Conservation (phyloP, 1,140 invertebrate genomes). For the Yoshiicerus persimilis region DNA sequence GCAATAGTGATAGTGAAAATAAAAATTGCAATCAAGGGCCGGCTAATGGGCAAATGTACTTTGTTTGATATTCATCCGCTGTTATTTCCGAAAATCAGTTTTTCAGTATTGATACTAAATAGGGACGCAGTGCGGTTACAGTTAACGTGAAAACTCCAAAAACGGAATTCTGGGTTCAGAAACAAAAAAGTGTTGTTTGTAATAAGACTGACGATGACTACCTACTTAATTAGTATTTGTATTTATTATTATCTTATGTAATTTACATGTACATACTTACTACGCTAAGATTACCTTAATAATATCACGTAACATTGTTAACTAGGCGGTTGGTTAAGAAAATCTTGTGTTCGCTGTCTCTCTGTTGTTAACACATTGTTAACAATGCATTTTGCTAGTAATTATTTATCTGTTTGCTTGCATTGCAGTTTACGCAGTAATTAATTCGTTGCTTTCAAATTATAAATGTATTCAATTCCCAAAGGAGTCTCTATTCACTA, state of each 20-base stretch:
- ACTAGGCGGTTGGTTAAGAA: not conserved
- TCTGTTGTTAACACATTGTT: conserved; percentile 1
- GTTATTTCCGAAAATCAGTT: no score
- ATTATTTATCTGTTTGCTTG: not conserved
- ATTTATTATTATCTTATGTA: not conserved
- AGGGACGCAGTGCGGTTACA: no score
- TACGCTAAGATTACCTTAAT: not conserved
- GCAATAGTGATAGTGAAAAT: conserved; percentile 14
- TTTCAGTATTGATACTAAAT: no score
- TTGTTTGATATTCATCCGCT: not conserved
- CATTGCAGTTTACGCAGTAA: not conserved
- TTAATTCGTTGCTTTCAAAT: not conserved
- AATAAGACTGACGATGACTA: not conserved
- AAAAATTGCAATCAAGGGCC: not conserved
- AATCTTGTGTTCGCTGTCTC: conserved; percentile 4
- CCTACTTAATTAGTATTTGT: not conserved
- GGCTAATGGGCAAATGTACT: not conserved
- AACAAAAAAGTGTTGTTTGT: not conserved
- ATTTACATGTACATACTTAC: not conserved
- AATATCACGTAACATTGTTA: not conserved
- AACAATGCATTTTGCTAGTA: not conserved
- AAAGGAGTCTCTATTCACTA: not conserved
- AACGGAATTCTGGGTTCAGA: no score
- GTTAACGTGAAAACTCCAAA: no score
- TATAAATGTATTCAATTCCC: not conserved